These are phyloP conservation scores for Macrosteles quadrilineatus DNA, from an alignment of 1,140 invertebrate species.

Conservation along the genomic window DNA sequence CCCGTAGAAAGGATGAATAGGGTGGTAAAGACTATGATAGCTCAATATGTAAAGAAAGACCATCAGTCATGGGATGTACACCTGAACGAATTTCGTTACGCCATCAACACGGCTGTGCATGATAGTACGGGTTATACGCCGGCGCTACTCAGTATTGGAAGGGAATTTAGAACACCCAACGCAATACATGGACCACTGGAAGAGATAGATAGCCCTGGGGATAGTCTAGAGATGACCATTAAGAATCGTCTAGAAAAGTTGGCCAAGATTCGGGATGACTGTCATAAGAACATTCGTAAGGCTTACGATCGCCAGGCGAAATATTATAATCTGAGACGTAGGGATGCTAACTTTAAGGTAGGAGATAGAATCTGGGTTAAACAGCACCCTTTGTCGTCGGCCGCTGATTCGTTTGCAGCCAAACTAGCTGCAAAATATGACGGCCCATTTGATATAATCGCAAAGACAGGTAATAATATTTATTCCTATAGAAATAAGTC, in stretches of 20 bases:
- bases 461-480: not conserved
- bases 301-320: not conserved
- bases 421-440: conserved; percentile 5
- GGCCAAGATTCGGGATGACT: too few relatives aligned
- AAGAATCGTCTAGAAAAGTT: too few relatives aligned
- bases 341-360: not conserved
- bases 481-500: too few relatives aligned
- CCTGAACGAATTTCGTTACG: conserved; percentile 48
- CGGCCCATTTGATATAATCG: not conserved
- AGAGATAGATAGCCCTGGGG: not conserved
- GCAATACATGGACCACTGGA: too few relatives aligned
- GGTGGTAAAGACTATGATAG: conserved; percentile 50
- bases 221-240: too few relatives aligned
- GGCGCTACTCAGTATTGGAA: conserved; percentile 47
- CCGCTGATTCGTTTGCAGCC: too few relatives aligned
- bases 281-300: not conserved
- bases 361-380: not conserved
- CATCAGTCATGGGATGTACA: conserved; percentile 47
- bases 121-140: conserved; percentile 47
- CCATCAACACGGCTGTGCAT: conserved; percentile 50
- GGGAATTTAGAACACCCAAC: conserved; percentile 44
- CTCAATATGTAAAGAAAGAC: conserved; percentile 45
- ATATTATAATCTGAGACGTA: too few relatives aligned
- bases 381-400: too few relatives aligned
- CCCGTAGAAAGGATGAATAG: conserved; percentile 51